Evolutionary conservation across 2,888 invertebrate genomes (phyloP).

Genomic region (Ophioninae sp.): DNA sequence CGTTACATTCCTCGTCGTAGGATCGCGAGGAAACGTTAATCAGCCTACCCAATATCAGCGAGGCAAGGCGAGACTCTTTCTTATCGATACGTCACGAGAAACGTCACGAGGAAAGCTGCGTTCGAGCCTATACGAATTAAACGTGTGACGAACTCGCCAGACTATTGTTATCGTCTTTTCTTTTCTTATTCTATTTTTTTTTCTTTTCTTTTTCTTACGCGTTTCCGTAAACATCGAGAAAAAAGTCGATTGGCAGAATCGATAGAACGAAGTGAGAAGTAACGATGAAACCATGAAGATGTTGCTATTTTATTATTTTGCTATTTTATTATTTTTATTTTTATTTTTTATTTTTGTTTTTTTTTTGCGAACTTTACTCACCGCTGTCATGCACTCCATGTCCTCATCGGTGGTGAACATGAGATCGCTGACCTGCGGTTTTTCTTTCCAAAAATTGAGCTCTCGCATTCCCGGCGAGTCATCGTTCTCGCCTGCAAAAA

Average conservation of each 20-base stretch:
- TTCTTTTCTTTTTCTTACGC: background rate
- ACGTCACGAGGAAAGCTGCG: conserved; percentile 14
- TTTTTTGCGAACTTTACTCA: conserved; percentile 60
- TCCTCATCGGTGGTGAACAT: conserved; percentile 67
- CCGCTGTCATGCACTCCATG: conserved; percentile 67
- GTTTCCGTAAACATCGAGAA: background rate
- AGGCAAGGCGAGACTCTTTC: background rate
- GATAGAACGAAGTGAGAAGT: background rate
- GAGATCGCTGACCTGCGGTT: conserved; percentile 63
- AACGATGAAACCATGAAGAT: background rate
- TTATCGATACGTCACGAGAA: conserved; percentile 58
- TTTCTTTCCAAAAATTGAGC: conserved; percentile 66
- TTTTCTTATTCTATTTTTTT: background rate
- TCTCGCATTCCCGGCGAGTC: conserved; percentile 58
- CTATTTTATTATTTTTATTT: no score
- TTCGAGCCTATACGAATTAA: background rate
- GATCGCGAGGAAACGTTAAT: conserved; percentile 29
- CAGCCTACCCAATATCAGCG: conserved; percentile 36
- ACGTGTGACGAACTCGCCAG: background rate
- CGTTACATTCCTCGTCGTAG: conserved; percentile 43
- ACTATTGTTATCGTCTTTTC: background rate
- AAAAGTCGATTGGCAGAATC: background rate
- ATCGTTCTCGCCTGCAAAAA: conserved; percentile 61
- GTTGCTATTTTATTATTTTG: no score
- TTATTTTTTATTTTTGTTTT: no score